Evolutionary conservation across 2,113 vertebrate genomes (phyloP).

Genomic region (Eublepharis macularius): DNA sequence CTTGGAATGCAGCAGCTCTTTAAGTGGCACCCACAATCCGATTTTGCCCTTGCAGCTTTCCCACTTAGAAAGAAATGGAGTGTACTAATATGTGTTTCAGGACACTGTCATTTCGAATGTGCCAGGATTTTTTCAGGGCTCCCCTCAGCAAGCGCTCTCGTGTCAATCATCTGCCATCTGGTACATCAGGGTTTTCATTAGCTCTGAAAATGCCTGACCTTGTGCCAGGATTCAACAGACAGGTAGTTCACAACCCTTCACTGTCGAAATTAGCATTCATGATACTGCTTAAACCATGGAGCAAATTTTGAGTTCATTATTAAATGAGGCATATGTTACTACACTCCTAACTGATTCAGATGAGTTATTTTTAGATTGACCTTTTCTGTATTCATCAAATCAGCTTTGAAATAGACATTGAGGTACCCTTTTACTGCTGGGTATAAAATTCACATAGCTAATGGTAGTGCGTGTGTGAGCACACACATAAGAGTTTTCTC

Average conservation of each 20-base stretch:
- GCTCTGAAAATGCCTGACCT: slow-evolving; percentile 70
- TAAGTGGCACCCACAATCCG: not conserved
- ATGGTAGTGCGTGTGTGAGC: slow-evolving; percentile 42
- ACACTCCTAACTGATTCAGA: slow-evolving; percentile 76
- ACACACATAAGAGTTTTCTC: slow-evolving; percentile 40
- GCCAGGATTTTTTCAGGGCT: slow-evolving; percentile 43
- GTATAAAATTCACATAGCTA: slow-evolving; percentile 64
- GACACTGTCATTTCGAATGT: slow-evolving; percentile 65
- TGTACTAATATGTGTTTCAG: slow-evolving; percentile 62
- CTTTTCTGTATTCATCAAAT: slow-evolving; percentile 81
- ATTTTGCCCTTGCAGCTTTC: slow-evolving; percentile 9
- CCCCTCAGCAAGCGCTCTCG: slow-evolving; percentile 35
- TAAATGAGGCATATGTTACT: slow-evolving; percentile 81
- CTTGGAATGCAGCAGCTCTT: not conserved
- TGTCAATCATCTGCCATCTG: slow-evolving; percentile 73
- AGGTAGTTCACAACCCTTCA: slow-evolving; percentile 78
- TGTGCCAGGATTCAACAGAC: slow-evolving; percentile 61
- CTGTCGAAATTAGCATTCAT: slow-evolving; percentile 78
- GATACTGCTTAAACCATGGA: slow-evolving; percentile 71
- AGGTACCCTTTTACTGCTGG: slow-evolving; percentile 73
- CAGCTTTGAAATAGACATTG: slow-evolving; percentile 78
- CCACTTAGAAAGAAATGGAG: slow-evolving; percentile 57
- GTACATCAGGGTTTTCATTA: slow-evolving; percentile 68
- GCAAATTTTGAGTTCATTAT: slow-evolving; percentile 78
- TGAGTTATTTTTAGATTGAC: slow-evolving; percentile 83